Percentiles rank a stretch among this genome's conserved stretches.
Evolutionary conservation across 1,140 invertebrate species (phyloP).

Genomic region (Aphidius gifuensis): DNA sequence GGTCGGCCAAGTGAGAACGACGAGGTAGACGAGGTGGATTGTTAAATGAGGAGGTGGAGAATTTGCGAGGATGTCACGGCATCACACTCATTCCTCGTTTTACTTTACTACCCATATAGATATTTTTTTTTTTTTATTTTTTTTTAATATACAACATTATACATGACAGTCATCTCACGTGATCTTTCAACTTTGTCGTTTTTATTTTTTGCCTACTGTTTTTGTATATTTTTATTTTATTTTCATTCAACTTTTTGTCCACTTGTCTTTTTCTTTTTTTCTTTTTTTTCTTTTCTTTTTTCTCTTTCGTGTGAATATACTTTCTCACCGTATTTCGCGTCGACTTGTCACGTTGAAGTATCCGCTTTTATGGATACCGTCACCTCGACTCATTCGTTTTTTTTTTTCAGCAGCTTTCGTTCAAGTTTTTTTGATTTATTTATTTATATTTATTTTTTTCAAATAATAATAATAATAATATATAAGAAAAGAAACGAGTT

Average conservation of each 20-base stretch:
- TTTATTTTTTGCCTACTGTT: not conserved
- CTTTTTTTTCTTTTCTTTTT: not conserved
- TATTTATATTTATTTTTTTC: no score
- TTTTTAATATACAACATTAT: not conserved
- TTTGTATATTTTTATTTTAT: not conserved
- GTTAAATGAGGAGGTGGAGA: constrained; percentile 9
- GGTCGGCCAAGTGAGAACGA: not conserved
- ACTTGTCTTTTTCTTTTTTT: not conserved
- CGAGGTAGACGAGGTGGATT: not conserved
- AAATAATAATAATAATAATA: no score
- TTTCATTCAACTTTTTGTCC: not conserved
- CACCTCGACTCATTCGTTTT: no score
- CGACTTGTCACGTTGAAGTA: not conserved
- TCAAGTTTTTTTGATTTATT: no score
- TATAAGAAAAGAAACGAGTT: no score
- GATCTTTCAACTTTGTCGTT: no score
- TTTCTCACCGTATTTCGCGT: not conserved
- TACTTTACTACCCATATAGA: constrained; percentile 21
- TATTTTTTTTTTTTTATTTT: constrained; percentile 15
- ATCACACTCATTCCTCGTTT: constrained; percentile 43
- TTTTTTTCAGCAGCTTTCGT: no score
- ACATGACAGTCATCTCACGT: constrained; percentile 7
- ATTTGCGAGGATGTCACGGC: constrained; percentile 37
- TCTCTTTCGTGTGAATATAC: no score
- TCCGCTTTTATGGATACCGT: no score